Evolutionary conservation across 2,888 invertebrate genomes (phyloP).

Genomic region (Conus canariensis): DNA sequence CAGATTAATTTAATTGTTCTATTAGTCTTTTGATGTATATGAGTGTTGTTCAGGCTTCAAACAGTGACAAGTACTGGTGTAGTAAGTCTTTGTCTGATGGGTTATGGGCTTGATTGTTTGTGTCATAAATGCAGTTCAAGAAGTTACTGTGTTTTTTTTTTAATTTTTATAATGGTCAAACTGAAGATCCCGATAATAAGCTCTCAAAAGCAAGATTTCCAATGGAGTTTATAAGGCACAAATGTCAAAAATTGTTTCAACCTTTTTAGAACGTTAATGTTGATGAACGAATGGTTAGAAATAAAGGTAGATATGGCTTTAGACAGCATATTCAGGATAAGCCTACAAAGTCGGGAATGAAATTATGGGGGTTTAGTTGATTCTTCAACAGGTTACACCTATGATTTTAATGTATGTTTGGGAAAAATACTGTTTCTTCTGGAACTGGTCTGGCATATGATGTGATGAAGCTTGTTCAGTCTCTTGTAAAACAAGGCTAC

Average conservation of each 20-base stretch:
- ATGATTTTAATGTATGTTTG: conserved; percentile 42
- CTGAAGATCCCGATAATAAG: too few relatives aligned
- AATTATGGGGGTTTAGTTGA: conserved; percentile 43
- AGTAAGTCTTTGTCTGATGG: conserved; percentile 8
- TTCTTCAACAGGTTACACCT: conserved; percentile 38
- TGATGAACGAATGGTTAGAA: conserved; percentile 42
- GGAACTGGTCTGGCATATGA: conserved; percentile 40
- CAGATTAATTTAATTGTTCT: conserved; percentile 14
- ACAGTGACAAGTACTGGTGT: background rate
- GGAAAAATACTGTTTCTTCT: conserved; percentile 13
- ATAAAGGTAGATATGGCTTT: conserved; percentile 40
- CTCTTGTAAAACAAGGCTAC: conserved; percentile 25
- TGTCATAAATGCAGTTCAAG: background rate
- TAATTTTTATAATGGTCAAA: too few relatives aligned
- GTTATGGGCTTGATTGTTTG: conserved; percentile 35
- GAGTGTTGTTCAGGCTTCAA: conserved; percentile 26
- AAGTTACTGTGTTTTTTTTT: background rate
- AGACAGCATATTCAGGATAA: conserved; percentile 35
- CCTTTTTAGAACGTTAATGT: conserved; percentile 29
- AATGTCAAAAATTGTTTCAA: conserved; percentile 36
- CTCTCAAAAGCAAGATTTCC: conserved; percentile 32
- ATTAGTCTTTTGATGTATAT: conserved; percentile 38
- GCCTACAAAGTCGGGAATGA: conserved; percentile 44
- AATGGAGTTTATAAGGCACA: conserved; percentile 30
- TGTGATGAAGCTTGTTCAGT: conserved; percentile 35